These are phyloP conservation scores for Lycopodina hypogea DNA, from an alignment of 37 sponge, comb jelly and placozoan species.

Conservation along the genomic window DNA sequence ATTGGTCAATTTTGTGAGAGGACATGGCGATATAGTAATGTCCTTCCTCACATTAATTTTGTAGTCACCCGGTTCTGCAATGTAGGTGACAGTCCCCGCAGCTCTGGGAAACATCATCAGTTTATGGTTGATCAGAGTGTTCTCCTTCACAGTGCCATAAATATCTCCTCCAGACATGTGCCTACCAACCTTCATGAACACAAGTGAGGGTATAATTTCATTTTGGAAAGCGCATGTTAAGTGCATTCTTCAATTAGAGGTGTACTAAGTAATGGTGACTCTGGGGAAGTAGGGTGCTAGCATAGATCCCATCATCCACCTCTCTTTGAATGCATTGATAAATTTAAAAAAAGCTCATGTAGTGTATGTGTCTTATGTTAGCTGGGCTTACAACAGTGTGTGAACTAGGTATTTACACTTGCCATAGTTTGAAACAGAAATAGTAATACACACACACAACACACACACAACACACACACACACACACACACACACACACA, in stretches of 20 bases:
- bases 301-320: no score
- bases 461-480: no score
- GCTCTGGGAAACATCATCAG: slow-evolving; percentile 89
- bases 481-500: no score
- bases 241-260: background rate
- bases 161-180: slow-evolving; percentile 95
- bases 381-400: no score
- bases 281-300: background rate
- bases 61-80: slow-evolving; percentile 87
- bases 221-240: background rate
- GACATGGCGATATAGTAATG: no score
- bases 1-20: background rate
- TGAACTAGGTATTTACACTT: no score
- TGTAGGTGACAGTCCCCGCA: slow-evolving; percentile 84
- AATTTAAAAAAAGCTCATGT: no score
- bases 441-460: no score
- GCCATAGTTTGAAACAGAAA: no score
- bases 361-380: no score
- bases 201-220: background rate
- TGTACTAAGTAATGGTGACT: background rate
- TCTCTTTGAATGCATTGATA: no score
- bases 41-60: slow-evolving; percentile 70
- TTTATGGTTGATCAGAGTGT: slow-evolving; percentile 84
- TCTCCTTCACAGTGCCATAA: slow-evolving; percentile 86
- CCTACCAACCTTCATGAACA: slow-evolving; percentile 72